Evolutionary conservation across 2,113 vertebrate species (phyloP).

Genomic region (Oncorhynchus kisutch): DNA sequence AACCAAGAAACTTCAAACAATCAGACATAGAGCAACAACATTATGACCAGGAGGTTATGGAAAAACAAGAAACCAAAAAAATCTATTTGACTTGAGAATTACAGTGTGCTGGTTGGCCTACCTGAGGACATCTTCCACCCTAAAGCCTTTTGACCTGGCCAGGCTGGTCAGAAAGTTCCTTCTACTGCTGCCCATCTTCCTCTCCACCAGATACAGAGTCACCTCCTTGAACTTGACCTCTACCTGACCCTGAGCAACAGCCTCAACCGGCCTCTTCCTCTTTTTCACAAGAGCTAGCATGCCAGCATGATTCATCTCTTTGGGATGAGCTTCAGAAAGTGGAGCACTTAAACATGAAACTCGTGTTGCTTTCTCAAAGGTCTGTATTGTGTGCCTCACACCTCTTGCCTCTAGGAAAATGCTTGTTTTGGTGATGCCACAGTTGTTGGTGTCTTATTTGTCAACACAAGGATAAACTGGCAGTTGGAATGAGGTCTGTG

Average conservation of each 20-base stretch:
- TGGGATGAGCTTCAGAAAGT: slow-evolving; percentile 4
- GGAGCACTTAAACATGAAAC: neutral
- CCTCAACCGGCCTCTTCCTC: no score
- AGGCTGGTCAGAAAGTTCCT: slow-evolving; percentile 88
- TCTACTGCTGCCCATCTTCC: slow-evolving; percentile 90
- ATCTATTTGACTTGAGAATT: neutral
- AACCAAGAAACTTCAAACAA: no score
- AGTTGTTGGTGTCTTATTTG: slow-evolving; percentile 55
- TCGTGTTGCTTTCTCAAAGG: slow-evolving; percentile 28
- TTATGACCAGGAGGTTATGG: no score
- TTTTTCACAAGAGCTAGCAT: slow-evolving; percentile 63
- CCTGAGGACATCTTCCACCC: slow-evolving; percentile 86
- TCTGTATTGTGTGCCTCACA: slow-evolving; percentile 1
- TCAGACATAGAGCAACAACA: no score
- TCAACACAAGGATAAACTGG: slow-evolving; percentile 32
- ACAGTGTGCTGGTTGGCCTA: slow-evolving; percentile 62
- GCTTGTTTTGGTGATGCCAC: slow-evolving; percentile 62
- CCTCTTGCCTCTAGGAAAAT: slow-evolving; percentile 22
- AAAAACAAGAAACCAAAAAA: neutral
- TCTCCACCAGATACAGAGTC: slow-evolving; percentile 89
- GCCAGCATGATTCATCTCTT: slow-evolving; percentile 61
- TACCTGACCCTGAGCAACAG: slow-evolving; percentile 24
- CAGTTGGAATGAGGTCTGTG: slow-evolving; percentile 66
- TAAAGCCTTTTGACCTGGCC: slow-evolving; percentile 91
- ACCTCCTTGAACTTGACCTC: slow-evolving; percentile 80